Base-by-base conservation (phyloP, 2,888 invertebrate species). In the Synanthedon vespiformis region DNA sequence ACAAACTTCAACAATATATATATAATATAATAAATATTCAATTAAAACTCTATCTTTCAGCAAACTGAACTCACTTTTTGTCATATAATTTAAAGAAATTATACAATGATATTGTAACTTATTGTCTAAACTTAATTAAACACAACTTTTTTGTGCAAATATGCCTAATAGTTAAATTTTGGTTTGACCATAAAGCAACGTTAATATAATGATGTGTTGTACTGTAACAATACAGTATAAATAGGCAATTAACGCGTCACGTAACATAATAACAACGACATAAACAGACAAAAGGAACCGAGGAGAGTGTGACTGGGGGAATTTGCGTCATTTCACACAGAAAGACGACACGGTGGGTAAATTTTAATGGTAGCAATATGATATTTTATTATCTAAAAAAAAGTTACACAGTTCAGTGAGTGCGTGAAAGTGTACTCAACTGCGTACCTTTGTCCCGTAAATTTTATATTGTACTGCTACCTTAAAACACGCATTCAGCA, bases 1-100 rank as follows among this genome's bases (percentile, higher is more conserved):
- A 88, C 88, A 88, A 88, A 88, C 86, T 88, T 88, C 87, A 88
- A 88, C 88, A 88, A 88, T 88, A 88, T 88, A 86, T 86, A 48
- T 48, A 44, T 44, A 44, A 41, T 41, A 41, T 87, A 87, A 85
- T 88, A 87, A 86, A 86, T 88, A 88, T 78, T 88, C 86, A 88
- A 88, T 86, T 86, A 86, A 88, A 87, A 77, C 79, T 86, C 86
- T 88, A 87, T 87, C 84, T 82, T 87, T 84, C 84, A 85, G 88
- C 86, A 85, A 86, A 88, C 83, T 87, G 83, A 87, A 87, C 83
- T 87, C 86, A 87, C 87, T 86, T 87, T 85, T 86, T 84, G 85
- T 86, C 84, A 81, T 83, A 82, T 80, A 80, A 10, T 70, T 82
- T 71, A 77, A 86, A 82, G 72, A 82, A 85, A 82, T 72, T 78